Evolutionary conservation across 2,888 invertebrate species (phyloP).

Genomic region (Acholoe squamosa): DNA sequence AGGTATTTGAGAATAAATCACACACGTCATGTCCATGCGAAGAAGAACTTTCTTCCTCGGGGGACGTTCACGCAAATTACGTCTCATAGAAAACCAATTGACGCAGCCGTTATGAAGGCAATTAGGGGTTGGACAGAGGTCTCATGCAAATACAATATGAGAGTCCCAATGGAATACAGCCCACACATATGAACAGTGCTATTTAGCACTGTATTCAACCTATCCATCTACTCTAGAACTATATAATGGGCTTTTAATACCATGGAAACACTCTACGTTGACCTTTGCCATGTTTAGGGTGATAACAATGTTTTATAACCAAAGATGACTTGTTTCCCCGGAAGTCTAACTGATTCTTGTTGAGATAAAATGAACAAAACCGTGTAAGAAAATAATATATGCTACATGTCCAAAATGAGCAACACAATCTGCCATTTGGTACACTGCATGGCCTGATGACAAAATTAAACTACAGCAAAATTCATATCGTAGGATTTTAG

Average conservation of each 20-base stretch:
- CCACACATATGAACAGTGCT: too few species aligned
- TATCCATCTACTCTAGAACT: too few species aligned
- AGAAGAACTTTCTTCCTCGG: neutral
- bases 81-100: conserved; percentile 26
- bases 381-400: too few species aligned
- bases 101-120: neutral
- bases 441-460: too few species aligned
- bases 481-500: too few species aligned
- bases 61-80: neutral
- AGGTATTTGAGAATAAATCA: neutral
- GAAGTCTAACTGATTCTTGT: neutral
- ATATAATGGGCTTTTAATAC: neutral
- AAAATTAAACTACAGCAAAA: too few species aligned
- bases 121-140: neutral
- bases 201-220: too few species aligned
- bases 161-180: neutral
- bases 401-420: too few species aligned
- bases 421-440: neutral
- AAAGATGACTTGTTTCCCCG: neutral
- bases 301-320: neutral
- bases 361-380: too few species aligned
- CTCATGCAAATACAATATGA: neutral
- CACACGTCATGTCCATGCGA: neutral
- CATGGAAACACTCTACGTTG: neutral
- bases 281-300: neutral